Base-by-base conservation (phyloP, 2,888 invertebrate species). In the Phasia obesa region DNA sequence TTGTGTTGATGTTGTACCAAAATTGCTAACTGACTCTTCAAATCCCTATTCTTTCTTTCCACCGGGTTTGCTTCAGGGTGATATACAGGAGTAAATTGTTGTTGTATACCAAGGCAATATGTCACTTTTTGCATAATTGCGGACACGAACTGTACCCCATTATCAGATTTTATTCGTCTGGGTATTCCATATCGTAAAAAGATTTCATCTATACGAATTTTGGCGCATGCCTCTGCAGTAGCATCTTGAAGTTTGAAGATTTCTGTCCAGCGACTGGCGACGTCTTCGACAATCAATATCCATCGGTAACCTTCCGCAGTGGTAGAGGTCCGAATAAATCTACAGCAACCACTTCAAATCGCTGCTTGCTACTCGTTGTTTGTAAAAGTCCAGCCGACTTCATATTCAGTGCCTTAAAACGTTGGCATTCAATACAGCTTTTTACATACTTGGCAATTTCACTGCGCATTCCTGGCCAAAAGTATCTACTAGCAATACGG, bases 61-160 rank as follows among this genome's bases (percentile, higher is more conserved):
- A 53, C 53, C 0, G 53, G 44, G n/a, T 25, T 53, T 15, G 53
- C 25, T n/a, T 55, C 27, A n/a, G n/a, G 53, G 25, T 53, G 53
- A n/a, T 53, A 53, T 2, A 53, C n/a, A 25, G 53, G 13, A 4
- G 53, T 53, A 53, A 53, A 53, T 2, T 25, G 4, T 27, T 53
- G 53, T 6, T 53, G 25, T 53, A 53, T 55, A 2, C 17, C 27
- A n/a, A 55, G 6, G 17, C 55, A 55, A 17, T 17, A 55, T 86
- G 67, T 59, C 0, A 88, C 53, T 57, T 90, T 84, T 62, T 90
- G 90, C 88, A 90, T 89, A 0, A 90, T 82, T 0, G 84, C 86
- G 2, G 87, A 86, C 0, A 90, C 85, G 67, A 90, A 89, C 47
- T 90, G 90, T 0, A 86, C 70, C 0, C 90, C 90, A 17, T 91